Base-by-base conservation (phyloP, 1,140 invertebrate genomes). In the Hetaerina americana region DNA sequence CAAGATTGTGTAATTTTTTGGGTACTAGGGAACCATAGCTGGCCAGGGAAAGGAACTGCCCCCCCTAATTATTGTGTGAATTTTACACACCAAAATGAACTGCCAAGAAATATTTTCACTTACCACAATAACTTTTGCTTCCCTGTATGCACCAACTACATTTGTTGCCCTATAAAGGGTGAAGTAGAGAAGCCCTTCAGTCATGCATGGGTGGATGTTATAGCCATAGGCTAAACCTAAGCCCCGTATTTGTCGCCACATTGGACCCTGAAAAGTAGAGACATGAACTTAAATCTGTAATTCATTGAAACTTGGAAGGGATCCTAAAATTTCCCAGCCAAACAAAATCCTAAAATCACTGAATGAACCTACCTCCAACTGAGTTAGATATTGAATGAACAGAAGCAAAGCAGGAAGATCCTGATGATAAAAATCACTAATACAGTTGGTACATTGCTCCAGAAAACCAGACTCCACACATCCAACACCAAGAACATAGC, bases 161-260 rank as follows among this genome's bases (percentile, higher is more conserved):
- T 95, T 90, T 6, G 92, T 89, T 40, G 92, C 89, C 75, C 87
- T 85, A 76, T 87, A 88, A 29, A 95, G 85, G 5, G 85, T 81
- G 71, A 95, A 86, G 75, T 87, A 88, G 1, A 96, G 77, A 0
- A 90, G 77, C 0, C 89, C 91, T 80, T 92, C 88, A 76, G 89
- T 86, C 18, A 86, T 84, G 74, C 84, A 82, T 6, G 85, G 75
- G 68, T 80, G 79, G 24, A 93, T 85, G 49, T 82, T 84, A 81
- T 90, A 94, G 66, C 86, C 82, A 80, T 97, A 97, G 0, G 93
- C 86, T n/a, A 94, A 84, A 6, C 94, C 94, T 75, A 88, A 86
- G 27, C 94, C 94, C 77, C 94, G 83, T 72, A 96, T 89, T 78
- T 90, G 85, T 72, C 87, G 87, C 92, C 92, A 96, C 85, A 96